Base-by-base conservation (phyloP, 35 echinoderm and acorn worm genomes). In the Lytechinus variegatus region DNA sequence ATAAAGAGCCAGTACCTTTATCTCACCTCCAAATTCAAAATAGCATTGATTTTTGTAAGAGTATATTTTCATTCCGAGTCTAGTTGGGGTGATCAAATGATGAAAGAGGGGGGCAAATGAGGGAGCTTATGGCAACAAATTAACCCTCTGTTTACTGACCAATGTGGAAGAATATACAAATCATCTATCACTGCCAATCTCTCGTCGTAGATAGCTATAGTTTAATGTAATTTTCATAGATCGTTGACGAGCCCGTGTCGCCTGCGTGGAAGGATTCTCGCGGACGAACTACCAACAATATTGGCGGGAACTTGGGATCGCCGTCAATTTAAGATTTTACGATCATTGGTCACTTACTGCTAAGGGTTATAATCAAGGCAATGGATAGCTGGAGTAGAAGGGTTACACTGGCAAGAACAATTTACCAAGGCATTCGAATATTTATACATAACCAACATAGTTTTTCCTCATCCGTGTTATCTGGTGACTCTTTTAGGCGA, bases 201-300 rank as follows among this genome's bases (percentile, higher is more conserved):
- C 24, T 71, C 61, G 61, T 71, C 61, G 61, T 71, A 13, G 12
- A 71, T 71, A 71, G 61, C 61, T 19, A 44, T 44, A 19, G 61
- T 71, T 71, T 71, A 71, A 71, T 71, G 14, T 71, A 71, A 71
- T 71, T 71, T 71, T 71, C 61, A 71, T 71, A 71, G 61, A 71
- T 71, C 61, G 61, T 71, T 71, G 61, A 71, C 61, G 61, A 71
- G 61, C 16, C 16, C 16, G 10, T 71, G 61, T 71, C 61, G 61
- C 61, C 61, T 13, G 14, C 61, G 1, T 71, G 2, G 61, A 71
- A 71, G 61, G 61, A 16, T 71, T 71, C 61, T 6, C 61, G 61
- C 61, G 1, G 61, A 13, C 24, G 5, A 71, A 71, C 61, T 6
- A 21, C 5, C 61, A 71, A 71, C 12, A 19, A 71, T n/a, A n/a